Evolutionary conservation across 2,888 invertebrate genomes (phyloP).

Genomic region (Magallana nippona): DNA sequence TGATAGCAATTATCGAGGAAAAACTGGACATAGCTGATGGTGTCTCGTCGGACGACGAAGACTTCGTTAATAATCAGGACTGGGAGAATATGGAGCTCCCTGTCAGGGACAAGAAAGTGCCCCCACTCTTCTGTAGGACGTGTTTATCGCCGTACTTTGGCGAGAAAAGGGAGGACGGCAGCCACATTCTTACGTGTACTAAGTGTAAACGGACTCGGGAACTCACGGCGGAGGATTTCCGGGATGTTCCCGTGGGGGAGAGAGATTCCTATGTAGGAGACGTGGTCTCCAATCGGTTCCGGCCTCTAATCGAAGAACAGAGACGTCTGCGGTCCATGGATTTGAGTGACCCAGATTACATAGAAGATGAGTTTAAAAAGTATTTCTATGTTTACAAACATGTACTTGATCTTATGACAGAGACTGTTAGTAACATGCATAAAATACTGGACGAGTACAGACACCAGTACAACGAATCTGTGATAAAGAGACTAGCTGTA

Average conservation of each 20-base stretch:
- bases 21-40: not conserved
- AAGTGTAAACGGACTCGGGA: slow-evolving; percentile 57
- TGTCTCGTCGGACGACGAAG: slow-evolving; percentile 5
- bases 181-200: slow-evolving; percentile 55
- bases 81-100: slow-evolving; percentile 1
- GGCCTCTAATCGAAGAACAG: slow-evolving; percentile 56
- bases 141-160: slow-evolving; percentile 59
- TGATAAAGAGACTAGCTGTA: slow-evolving; percentile 36
- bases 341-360: slow-evolving; percentile 53
- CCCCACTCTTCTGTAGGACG: slow-evolving; percentile 58
- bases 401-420: slow-evolving; percentile 33
- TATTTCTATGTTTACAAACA: slow-evolving; percentile 39
- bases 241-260: slow-evolving; percentile 40
- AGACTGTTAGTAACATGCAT: slow-evolving; percentile 44
- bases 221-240: slow-evolving; percentile 45
- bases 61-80: not conserved
- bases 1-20: not conserved
- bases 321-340: slow-evolving; percentile 51
- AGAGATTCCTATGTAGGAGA: slow-evolving; percentile 56
- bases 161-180: slow-evolving; percentile 50
- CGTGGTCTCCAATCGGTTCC: slow-evolving; percentile 58
- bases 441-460: slow-evolving; percentile 37
- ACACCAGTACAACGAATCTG: slow-evolving; percentile 37
- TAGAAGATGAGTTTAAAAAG: slow-evolving; percentile 55
- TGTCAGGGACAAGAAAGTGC: slow-evolving; percentile 39